A percentile compares a stretch with the other conserved stretches of the same genome.
These are phyloP conservation scores for Eupithecia subumbrata DNA, from an alignment of 2,888 invertebrate species.

Conservation along the genomic window DNA sequence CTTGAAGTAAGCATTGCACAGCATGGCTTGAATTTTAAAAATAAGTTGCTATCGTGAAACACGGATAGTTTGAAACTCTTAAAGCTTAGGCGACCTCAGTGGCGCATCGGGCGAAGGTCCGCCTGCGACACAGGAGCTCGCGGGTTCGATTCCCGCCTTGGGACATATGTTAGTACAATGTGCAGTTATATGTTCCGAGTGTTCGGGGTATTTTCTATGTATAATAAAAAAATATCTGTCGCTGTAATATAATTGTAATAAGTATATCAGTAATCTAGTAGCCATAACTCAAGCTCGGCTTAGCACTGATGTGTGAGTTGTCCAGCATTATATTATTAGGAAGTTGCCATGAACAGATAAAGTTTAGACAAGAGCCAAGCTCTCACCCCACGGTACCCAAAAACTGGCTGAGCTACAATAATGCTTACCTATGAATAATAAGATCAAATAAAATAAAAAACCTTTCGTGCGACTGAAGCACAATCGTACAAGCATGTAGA, in stretches of 20 bases:
- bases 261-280: background rate
- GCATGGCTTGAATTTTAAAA: background rate
- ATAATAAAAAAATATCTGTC: too few relatives aligned
- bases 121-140: too few relatives aligned
- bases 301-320: background rate
- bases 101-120: too few relatives aligned
- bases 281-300: background rate
- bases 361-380: background rate
- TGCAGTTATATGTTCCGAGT: background rate
- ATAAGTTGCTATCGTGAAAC: too few relatives aligned
- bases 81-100: background rate
- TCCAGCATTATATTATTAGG: background rate
- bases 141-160: too few relatives aligned
- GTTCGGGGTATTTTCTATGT: too few relatives aligned
- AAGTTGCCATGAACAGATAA: background rate
- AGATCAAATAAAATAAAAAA: slow-evolving; percentile 70
- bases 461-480: slow-evolving; percentile 65
- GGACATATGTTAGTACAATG: too few relatives aligned
- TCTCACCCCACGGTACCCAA: slow-evolving; percentile 51
- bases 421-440: slow-evolving; percentile 81
- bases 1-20: background rate
- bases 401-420: slow-evolving; percentile 65
- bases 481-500: slow-evolving; percentile 78
- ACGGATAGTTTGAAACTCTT: too few relatives aligned
- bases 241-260: background rate